Evolutionary conservation across 2,113 vertebrate genomes (phyloP), one percentile per base, ranked within the genome.

Genomic region (Dissostichus mawsoni): DNA sequence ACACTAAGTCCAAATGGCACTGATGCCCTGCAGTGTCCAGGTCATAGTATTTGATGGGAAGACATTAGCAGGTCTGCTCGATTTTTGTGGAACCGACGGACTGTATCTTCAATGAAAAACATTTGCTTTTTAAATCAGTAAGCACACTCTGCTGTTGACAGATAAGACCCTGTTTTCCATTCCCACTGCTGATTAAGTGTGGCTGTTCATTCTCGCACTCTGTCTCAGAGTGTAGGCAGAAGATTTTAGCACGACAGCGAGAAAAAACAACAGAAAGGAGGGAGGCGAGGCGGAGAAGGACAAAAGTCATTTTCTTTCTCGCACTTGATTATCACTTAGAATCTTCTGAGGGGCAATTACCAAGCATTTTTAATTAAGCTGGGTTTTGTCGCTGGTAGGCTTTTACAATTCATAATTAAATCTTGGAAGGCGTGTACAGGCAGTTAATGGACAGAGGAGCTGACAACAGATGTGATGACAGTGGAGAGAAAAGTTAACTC

Each of bases 311-410:
- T 87, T 85, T 87, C 83, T 52, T 79, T 58, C 52, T 88, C 74
- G 72, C 81, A 65, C 83, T 91, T 94, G 80, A 92, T 92, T 93
- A 91, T 90, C 88, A 80, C 89, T 57, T 93, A 61, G 3, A 80
- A 82, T 87, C 55, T 75, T 88, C 82, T 11, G 45, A 23, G 18
- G 85, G 66, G 78, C 57, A 80, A 76, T 87, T 62, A 78, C 47
- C 18, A 69, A 16, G 51, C 77, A 70, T 80, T 71, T 77, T 87
- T 87, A 90, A 90, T 89, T 85, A 87, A 76, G 66, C 36, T 51
- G 0, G 50, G 48, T 69, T 90, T 69, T 63, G 69, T 69, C 6
- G 16, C 63, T 70, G 59, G 18, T 44, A 41, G 20, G 52, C 17
- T 70, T 86, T 79, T 73, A 41, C 71, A 55, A 47, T 72, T 57